Base-by-base conservation (phyloP, 2,888 invertebrate genomes). In the Caenorhabditis doughertyi region DNA sequence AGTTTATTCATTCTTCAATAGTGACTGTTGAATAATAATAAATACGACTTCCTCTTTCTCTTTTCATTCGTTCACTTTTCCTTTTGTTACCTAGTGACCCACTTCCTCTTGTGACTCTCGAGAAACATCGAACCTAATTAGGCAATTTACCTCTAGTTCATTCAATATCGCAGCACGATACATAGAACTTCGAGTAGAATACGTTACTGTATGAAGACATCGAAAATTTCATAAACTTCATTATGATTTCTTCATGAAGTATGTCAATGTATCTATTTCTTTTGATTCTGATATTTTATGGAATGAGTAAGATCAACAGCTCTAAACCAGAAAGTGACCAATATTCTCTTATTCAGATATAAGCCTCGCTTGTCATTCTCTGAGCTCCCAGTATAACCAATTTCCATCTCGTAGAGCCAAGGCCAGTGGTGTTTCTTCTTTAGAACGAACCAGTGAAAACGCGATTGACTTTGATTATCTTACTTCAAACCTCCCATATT, bases 51-150 rank as follows among this genome's bases (percentile, higher is more conserved):
- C 60, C 42, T 25, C 42, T 27, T 42, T 42, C 25, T 32, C 32
- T 27, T 42, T 25, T 49, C 39, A n/a, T n/a, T n/a, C 27, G 18
- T 18, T 62, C 64, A 47, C 49, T 47, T 64, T 49, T 51, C 32
- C 32, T 47, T 49, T 65, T 51, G 51, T 58, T 71, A 49, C 72
- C 44, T 25, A 73, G 39, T 64, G 53, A 73, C 73, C 73, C 51
- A 73, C 64, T 73, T 73, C 55, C 73, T 39, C 51, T 73, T 73
- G 53, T 60, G 39, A 73, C 53, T 73, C 73, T 60, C 62, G 73
- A 73, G 60, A 51, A 58, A 72, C 60, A 60, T 39, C 39, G 72
- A 62, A 62, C 51, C 39, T 62, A 72, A 72, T 72, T 72, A 72
- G 25, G 60, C 60, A 71, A 71, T 58, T 72, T 51, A 72, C 68